phyloP scores from a whole-genome alignment of 2,113 vertebrate genomes.

The Forbesichthys agassizii region DNA sequence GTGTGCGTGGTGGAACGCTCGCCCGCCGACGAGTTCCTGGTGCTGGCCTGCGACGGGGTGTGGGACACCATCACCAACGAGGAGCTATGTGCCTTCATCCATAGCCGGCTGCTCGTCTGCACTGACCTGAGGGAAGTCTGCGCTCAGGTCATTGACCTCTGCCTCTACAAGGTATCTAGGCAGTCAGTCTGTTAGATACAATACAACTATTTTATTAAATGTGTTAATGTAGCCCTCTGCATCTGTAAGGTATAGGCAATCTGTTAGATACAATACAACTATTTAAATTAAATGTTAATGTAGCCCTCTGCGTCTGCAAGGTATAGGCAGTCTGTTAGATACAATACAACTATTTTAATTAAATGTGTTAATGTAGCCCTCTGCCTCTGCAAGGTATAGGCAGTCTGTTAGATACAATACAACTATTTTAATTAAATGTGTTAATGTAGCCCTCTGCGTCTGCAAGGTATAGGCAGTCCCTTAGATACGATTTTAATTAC shows the following conservation, averaged over 20 bases:
- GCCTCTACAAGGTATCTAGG: slow-evolving; percentile 79
- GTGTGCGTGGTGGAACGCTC: slow-evolving; percentile 77
- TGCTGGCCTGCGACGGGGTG: slow-evolving; percentile 83
- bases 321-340: slow-evolving; percentile 39
- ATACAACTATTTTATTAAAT: not conserved
- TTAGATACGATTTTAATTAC: too few relatives aligned
- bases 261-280: not conserved
- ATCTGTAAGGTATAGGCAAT: slow-evolving; percentile 77
- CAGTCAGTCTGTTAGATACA: not conserved
- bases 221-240: slow-evolving; percentile 57
- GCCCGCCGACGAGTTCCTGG: slow-evolving; percentile 79
- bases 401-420: not conserved
- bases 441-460: too few relatives aligned
- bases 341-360: not conserved
- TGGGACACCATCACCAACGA: slow-evolving; percentile 82
- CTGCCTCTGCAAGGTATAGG: slow-evolving; percentile 81
- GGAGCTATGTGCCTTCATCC: slow-evolving; percentile 77
- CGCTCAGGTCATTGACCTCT: slow-evolving; percentile 80
- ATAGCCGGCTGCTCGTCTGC: slow-evolving; percentile 77
- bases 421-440: not conserved
- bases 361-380: slow-evolving; percentile 30
- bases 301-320: slow-evolving; percentile 80
- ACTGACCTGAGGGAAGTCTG: slow-evolving; percentile 80
- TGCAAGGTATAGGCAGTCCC: too few relatives aligned
- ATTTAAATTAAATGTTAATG: too few relatives aligned